These are phyloP conservation scores for Helleia helle DNA, from an alignment of 2,888 invertebrate genomes.

Conservation along the genomic window DNA sequence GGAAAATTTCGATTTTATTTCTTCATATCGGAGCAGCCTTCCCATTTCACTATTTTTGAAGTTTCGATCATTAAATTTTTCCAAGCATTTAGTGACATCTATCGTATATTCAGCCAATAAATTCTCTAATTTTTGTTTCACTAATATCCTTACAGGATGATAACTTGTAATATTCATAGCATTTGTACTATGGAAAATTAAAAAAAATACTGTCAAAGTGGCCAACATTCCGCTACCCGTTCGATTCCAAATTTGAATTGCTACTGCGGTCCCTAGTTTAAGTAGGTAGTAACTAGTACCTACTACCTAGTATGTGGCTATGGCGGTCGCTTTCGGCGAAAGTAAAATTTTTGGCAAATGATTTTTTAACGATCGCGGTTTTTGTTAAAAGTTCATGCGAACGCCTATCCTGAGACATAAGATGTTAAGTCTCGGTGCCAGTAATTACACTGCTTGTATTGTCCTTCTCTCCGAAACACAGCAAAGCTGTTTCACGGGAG, in stretches of 20 bases:
- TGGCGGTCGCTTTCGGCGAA: conserved; percentile 12
- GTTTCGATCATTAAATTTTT: conserved; percentile 45
- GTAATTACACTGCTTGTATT: too few relatives aligned
- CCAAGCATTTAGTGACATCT: conserved; percentile 32
- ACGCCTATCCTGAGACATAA: too few relatives aligned
- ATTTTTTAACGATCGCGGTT: conserved; percentile 1
- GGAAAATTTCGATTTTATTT: conserved; percentile 37
- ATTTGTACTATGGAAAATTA: conserved; percentile 15
- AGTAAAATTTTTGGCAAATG: conserved; percentile 12
- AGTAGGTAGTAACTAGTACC: too few relatives aligned
- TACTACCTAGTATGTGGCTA: too few relatives aligned
- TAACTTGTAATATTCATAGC: conserved; percentile 7
- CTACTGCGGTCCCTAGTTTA: too few relatives aligned
- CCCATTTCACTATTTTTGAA: conserved; percentile 42
- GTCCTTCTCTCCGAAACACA: too few relatives aligned
- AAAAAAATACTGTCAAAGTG: conserved; percentile 21
- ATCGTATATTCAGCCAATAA: conserved; percentile 32
- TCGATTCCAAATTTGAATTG: conserved; percentile 16
- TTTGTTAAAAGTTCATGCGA: too few relatives aligned
- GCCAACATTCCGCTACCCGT: conserved; percentile 23
- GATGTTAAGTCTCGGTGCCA: too few relatives aligned
- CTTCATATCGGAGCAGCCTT: conserved; percentile 38
- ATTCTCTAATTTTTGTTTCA: conserved; percentile 34
- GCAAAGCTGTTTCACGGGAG: too few relatives aligned
- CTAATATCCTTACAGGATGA: conserved; percentile 19